These are phyloP conservation scores for Nomada ruficornis DNA, from an alignment of 2,888 invertebrate genomes.

Conservation along the genomic window DNA sequence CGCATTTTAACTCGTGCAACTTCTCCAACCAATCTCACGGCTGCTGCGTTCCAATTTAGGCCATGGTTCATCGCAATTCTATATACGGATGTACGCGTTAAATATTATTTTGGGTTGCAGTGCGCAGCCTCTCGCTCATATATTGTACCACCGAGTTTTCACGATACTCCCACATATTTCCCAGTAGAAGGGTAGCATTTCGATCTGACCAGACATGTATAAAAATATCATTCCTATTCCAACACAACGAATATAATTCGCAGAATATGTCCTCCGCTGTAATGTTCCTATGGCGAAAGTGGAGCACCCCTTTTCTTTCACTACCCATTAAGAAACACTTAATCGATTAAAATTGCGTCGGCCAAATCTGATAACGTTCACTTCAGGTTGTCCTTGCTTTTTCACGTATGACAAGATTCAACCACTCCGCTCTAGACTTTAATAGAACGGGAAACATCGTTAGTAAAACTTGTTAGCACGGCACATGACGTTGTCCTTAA, in stretches of 20 bases:
- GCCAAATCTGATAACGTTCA: slow-evolving; percentile 7
- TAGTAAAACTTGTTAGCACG: slow-evolving; percentile 16
- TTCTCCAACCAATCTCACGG: slow-evolving; percentile 2
- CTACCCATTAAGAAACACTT: background rate
- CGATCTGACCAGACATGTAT: too few relatives aligned
- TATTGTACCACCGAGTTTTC: background rate
- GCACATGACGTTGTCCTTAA: slow-evolving; percentile 18
- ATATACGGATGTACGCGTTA: background rate
- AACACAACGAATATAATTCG: too few relatives aligned
- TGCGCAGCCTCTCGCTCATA: background rate
- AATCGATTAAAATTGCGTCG: background rate
- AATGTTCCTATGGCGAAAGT: too few relatives aligned
- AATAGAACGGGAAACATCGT: slow-evolving; percentile 32
- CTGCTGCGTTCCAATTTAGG: background rate
- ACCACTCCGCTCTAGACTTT: background rate
- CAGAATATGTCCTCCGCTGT: too few relatives aligned
- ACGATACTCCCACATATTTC: background rate
- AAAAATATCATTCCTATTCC: too few relatives aligned
- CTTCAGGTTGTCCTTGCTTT: slow-evolving; percentile 16
- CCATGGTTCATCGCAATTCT: slow-evolving; percentile 16
- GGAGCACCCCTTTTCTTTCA: too few relatives aligned
- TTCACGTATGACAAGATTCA: slow-evolving; percentile 21
- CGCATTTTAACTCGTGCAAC: background rate
- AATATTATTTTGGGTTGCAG: background rate
- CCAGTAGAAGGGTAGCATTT: too few relatives aligned